A percentile compares a stretch with the other conserved stretches of the same genome.
Evolutionary conservation across 1,140 invertebrate genomes (phyloP).

Genomic region (Rhyacophila brunnea): DNA sequence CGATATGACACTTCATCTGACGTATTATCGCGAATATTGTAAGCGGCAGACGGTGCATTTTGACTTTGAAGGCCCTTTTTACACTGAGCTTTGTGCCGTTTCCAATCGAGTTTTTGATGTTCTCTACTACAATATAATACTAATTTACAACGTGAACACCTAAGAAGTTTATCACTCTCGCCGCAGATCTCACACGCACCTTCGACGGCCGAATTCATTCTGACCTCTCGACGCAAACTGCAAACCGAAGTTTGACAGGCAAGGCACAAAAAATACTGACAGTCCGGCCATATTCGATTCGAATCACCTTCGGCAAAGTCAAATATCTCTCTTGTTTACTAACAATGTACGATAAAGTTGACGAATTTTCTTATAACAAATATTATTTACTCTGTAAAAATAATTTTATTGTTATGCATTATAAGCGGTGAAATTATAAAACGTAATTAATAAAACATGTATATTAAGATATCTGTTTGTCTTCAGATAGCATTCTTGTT

Average conservation of each 20-base stretch:
- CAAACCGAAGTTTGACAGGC: constrained; percentile 17
- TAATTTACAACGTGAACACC: constrained; percentile 71
- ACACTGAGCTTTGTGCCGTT: constrained; percentile 64
- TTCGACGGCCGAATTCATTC: constrained; percentile 51
- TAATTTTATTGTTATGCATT: background rate
- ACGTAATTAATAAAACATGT: background rate
- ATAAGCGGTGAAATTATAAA: background rate
- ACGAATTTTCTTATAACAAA: no score
- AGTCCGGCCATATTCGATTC: constrained; percentile 11
- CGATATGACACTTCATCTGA: constrained; percentile 19
- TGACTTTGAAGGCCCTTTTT: constrained; percentile 45
- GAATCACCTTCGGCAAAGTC: constrained; percentile 9
- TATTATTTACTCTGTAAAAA: background rate
- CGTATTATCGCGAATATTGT: constrained; percentile 26
- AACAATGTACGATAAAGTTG: no score
- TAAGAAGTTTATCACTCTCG: constrained; percentile 62
- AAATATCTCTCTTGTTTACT: background rate
- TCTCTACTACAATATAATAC: constrained; percentile 76
- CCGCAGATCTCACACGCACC: constrained; percentile 67
- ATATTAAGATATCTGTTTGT: no score
- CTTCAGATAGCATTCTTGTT: no score
- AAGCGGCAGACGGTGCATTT: constrained; percentile 36
- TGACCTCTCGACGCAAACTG: constrained; percentile 35
- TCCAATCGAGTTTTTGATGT: constrained; percentile 77
- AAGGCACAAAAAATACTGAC: constrained; percentile 14